Evolutionary conservation across 2,797 vertebrate genomes (phyloP).

Genomic region (Linurgus olivaceus): DNA sequence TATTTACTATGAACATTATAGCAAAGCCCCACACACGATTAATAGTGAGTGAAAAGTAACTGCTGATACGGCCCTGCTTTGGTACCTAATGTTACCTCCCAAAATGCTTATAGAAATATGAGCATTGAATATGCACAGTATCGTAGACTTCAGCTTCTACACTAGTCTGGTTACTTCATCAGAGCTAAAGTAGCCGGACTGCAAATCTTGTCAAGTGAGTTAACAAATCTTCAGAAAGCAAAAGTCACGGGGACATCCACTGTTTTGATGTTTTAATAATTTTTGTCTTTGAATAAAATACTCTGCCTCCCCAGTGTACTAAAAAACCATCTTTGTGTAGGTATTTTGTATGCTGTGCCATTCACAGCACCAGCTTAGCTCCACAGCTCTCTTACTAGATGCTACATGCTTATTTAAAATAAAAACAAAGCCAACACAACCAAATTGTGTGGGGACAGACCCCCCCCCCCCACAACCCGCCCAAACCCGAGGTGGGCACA

Average conservation of each 20-base stretch:
- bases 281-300: background rate
- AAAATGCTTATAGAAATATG: background rate
- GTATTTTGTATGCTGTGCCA: background rate
- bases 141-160: background rate
- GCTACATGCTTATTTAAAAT: background rate
- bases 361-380: background rate
- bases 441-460: background rate
- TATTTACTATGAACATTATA: background rate
- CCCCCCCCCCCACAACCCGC: too few relatives aligned
- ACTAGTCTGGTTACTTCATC: background rate
- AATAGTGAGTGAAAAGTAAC: background rate
- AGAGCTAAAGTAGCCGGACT: background rate
- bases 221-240: background rate
- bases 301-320: background rate
- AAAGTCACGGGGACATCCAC: background rate
- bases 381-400: background rate
- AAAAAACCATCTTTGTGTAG: background rate
- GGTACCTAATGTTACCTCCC: background rate
- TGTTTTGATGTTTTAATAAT: background rate
- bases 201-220: background rate
- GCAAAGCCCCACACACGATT: fast-evolving
- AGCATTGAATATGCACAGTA: background rate
- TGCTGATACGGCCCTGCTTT: background rate
- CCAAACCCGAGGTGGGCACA: fast-evolving
- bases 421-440: background rate